phyloP scores from a whole-genome alignment of 2,797 vertebrate species.

The Galago senegalensis region DNA sequence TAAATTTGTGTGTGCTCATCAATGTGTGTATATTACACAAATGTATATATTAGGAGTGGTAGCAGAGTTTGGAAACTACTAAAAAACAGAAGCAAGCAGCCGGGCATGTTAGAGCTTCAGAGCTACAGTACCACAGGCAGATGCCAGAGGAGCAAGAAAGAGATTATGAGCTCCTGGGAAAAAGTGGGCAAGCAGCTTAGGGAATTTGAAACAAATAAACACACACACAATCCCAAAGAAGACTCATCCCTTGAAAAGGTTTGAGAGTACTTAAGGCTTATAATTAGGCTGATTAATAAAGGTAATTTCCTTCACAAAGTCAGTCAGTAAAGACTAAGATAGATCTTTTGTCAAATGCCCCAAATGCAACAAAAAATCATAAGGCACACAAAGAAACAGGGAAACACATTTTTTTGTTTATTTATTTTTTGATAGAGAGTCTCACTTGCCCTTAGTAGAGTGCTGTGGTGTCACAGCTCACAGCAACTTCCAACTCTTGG shows the following conservation, averaged over 20 bases:
- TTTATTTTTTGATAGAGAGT: too few species aligned
- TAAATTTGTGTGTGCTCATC: not conserved
- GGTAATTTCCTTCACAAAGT: not conserved
- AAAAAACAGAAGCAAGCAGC: not conserved
- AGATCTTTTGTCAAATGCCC: not conserved
- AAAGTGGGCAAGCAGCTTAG: not conserved
- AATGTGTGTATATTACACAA: not conserved
- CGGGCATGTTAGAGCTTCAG: not conserved
- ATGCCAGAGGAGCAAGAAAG: not conserved
- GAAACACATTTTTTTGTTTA: not conserved
- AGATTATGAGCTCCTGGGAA: not conserved
- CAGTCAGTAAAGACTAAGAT: not conserved
- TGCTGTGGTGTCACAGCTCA: too few species aligned
- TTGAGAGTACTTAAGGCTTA: not conserved
- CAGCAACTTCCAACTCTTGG: too few species aligned
- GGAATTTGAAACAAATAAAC: not conserved
- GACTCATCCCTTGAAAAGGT: not conserved
- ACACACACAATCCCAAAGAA: not conserved
- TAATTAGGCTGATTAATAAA: not conserved
- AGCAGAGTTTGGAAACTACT: not conserved
- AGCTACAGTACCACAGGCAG: not conserved
- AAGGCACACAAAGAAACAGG: not conserved
- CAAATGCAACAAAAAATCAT: not conserved
- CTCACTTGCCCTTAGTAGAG: too few species aligned
- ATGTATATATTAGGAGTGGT: not conserved